A percentile compares a stretch with the other conserved stretches of the same genome.
Conservation (phyloP, 2,113 vertebrate genomes). For the Osmerus eperlanus region DNA sequence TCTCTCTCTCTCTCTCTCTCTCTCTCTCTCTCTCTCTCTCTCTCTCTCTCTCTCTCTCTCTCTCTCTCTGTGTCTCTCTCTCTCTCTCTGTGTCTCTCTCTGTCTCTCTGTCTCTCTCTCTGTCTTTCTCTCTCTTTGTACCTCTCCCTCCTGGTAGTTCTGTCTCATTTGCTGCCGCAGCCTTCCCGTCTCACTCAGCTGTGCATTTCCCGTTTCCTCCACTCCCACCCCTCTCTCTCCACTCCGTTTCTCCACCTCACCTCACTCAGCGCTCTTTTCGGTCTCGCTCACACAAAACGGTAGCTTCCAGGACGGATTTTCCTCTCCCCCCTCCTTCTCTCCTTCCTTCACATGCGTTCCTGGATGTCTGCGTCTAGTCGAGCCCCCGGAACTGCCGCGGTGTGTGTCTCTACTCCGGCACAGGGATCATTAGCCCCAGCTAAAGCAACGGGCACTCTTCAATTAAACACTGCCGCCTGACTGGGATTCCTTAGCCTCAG, state of each 20-base stretch:
- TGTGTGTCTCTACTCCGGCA: slow-evolving; percentile 43
- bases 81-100: slow-evolving; percentile 6
- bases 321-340: slow-evolving; percentile 17
- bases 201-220: slow-evolving; percentile 64
- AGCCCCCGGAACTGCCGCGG: not conserved
- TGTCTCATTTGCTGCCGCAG: slow-evolving; percentile 69
- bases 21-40: too few species aligned
- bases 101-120: slow-evolving; percentile 3
- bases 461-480: slow-evolving; percentile 71
- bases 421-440: slow-evolving; percentile 58
- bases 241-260: slow-evolving; percentile 23
- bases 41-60: slow-evolving; percentile 13
- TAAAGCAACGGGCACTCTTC: slow-evolving; percentile 62
- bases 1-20: slow-evolving; percentile 1
- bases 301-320: not conserved
- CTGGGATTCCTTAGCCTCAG: slow-evolving; percentile 65
- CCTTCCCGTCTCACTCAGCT: slow-evolving; percentile 45
- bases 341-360: slow-evolving; percentile 43
- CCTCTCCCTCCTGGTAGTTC: slow-evolving; percentile 64
- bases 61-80: slow-evolving; percentile 46
- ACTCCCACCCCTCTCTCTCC: slow-evolving; percentile 28
- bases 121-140: slow-evolving; percentile 48
- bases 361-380: slow-evolving; percentile 39
- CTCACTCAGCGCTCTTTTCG: slow-evolving; percentile 18
- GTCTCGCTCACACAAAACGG: too few species aligned